Evolutionary conservation across 2,888 invertebrate genomes (phyloP).

Genomic region (Diachrysia chrysitis): DNA sequence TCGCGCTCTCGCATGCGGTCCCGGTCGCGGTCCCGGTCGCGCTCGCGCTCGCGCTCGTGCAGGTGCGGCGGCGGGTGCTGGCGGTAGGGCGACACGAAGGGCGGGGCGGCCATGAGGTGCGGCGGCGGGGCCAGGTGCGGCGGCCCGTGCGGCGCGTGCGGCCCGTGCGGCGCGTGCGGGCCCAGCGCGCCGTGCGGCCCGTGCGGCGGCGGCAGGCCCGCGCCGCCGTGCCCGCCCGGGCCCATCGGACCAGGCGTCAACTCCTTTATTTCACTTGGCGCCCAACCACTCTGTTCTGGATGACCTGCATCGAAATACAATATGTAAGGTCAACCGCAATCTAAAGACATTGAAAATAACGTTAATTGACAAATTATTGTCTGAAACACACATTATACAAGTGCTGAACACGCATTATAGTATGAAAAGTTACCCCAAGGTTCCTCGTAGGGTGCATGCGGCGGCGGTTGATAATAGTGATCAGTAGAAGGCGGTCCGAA

Average conservation of each 20-base stretch:
- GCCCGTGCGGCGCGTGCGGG: conserved; percentile 68
- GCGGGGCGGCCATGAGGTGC: conserved; percentile 70
- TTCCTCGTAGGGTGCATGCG: conserved; percentile 76
- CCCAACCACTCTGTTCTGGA: conserved; percentile 89
- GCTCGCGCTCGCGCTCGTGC: conserved; percentile 79
- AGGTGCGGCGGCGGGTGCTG: conserved; percentile 70
- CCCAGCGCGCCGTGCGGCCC: neutral
- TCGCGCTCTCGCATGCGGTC: conserved; percentile 70
- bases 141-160: conserved; percentile 53
- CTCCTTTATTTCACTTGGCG: conserved; percentile 91
- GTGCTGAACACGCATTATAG: too few species aligned
- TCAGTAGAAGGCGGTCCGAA: conserved; percentile 85
- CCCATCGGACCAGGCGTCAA: conserved; percentile 90
- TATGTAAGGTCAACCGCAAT: too few species aligned
- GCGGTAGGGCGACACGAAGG: conserved; percentile 73
- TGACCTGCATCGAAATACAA: conserved; percentile 69
- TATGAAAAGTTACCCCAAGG: conserved; percentile 79
- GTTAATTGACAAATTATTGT: too few species aligned
- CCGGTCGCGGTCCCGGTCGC: conserved; percentile 74
- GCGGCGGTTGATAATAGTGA: conserved; percentile 73
- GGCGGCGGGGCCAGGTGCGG: conserved; percentile 68
- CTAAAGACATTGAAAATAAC: too few species aligned
- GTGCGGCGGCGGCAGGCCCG: conserved; percentile 4
- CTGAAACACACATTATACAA: too few species aligned
- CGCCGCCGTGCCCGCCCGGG: conserved; percentile 61